Evolutionary conservation across 2,888 invertebrate genomes (phyloP).

Genomic region (Andrena haemorrhoa): DNA sequence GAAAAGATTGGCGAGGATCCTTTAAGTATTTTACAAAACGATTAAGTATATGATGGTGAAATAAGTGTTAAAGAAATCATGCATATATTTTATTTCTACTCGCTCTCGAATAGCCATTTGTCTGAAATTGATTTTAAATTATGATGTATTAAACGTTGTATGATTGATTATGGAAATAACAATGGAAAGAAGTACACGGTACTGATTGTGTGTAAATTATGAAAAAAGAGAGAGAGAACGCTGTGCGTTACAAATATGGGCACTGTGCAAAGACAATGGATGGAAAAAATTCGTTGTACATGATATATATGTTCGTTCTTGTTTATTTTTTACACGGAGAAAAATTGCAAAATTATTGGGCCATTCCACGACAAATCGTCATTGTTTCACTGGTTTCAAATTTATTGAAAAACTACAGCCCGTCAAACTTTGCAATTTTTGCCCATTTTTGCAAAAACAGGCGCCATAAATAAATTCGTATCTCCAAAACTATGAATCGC

Average conservation of each 20-base stretch:
- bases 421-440: too few species aligned
- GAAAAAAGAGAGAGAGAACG: slow-evolving; percentile 17
- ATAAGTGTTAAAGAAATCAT: slow-evolving; percentile 19
- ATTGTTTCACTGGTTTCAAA: too few species aligned
- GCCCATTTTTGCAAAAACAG: too few species aligned
- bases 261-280: slow-evolving; percentile 38
- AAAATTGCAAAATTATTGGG: slow-evolving; percentile 30
- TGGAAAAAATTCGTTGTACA: slow-evolving; percentile 18
- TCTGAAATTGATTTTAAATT: slow-evolving; percentile 4
- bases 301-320: slow-evolving; percentile 41
- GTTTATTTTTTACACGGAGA: slow-evolving; percentile 41
- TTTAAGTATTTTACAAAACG: slow-evolving; percentile 80
- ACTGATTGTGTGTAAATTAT: slow-evolving; percentile 33
- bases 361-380: too few species aligned
- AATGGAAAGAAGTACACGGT: not conserved
- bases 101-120: slow-evolving; percentile 9
- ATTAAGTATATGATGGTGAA: slow-evolving; percentile 61
- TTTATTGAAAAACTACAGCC: too few species aligned
- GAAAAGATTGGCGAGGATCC: slow-evolving; percentile 82
- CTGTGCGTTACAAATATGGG: slow-evolving; percentile 32
- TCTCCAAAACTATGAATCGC: too few species aligned
- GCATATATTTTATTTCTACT: slow-evolving; percentile 60
- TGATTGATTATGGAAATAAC: slow-evolving; percentile 21
- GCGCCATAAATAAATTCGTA: too few species aligned
- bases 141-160: slow-evolving; percentile 1